Evolutionary conservation across 2,888 invertebrate genomes (phyloP), one percentile per base, ranked within the genome.

Genomic region (Halictus quadricinctus): DNA sequence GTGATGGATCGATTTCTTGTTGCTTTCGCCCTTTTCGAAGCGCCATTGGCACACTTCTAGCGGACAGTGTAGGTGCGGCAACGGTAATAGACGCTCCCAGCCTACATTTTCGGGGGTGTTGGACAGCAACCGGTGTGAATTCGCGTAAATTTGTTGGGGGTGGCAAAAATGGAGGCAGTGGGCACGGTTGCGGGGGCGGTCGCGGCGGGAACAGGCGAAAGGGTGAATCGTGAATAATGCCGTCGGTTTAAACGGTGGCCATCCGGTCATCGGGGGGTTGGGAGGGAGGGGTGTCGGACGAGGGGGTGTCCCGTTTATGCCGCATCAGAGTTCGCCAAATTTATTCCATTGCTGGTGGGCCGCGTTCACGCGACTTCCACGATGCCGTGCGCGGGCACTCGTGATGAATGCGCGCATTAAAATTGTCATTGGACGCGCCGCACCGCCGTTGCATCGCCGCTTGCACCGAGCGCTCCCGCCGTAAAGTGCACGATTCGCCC

Each of bases 241-340:
- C 43, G 86, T 88, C 89, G 88, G 91, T 90, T 89, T 92, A 92
- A 92, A 92, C 90, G 91, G 89, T 74, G 91, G 90, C 83, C 86
- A 88, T 90, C 90, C 90, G 91, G 91, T 92, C 91, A 92, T 92
- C 92, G 91, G 87, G 89, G 88, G 21, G 73, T 79, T 12, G 76
- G 74, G 43, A 18, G 7, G 4, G n/a, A 10, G 66, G 41, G 5
- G 58, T 25, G 66, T 81, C 85, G 43, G 43, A n/a, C 41, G 70
- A 69, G 41, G 36, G 36, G 25, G 36, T 60, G 69, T 81, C 86
- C 89, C 92, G 90, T 92, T 92, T 92, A 92, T 91, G 92, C 91
- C 92, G 92, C 92, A 92, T 92, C 92, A 92, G 91, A 92, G 91
- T 92, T 91, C 91, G 89, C 91, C 89, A 91, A 93, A 93, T 93